Percentiles rank a stretch among this genome's conserved stretches.
phyloP scores from a whole-genome alignment of 2,888 invertebrate genomes.

The Caenorhabditis macrosperma region DNA sequence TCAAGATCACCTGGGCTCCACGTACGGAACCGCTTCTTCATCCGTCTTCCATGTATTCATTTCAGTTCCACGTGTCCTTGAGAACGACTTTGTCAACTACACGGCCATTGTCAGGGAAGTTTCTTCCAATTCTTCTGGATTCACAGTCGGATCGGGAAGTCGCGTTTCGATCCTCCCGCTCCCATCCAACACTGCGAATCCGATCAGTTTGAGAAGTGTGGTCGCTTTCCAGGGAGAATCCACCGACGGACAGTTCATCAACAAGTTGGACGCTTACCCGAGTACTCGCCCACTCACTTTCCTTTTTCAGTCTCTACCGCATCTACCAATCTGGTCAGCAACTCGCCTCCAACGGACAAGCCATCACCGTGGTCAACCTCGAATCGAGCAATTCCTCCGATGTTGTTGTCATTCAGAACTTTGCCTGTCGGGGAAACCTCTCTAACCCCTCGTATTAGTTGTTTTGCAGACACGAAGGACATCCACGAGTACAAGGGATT shows the following conservation, averaged over 20 bases:
- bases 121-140: background rate
- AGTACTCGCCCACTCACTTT: background rate
- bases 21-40: background rate
- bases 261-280: background rate
- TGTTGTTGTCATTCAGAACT: constrained; percentile 18
- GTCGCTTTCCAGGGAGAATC: constrained; percentile 12
- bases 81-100: background rate
- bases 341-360: background rate
- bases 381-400: constrained; percentile 17
- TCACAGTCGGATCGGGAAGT: constrained; percentile 5
- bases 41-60: no score
- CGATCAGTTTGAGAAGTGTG: constrained; percentile 12
- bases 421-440: no score
- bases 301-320: constrained; percentile 6
- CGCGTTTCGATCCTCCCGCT: constrained; percentile 17
- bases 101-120: background rate
- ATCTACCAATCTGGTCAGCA: constrained; percentile 14
- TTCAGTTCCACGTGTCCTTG: constrained; percentile 12
- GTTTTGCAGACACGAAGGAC: constrained; percentile 15
- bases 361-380: constrained; percentile 14
- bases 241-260: background rate
- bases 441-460: no score
- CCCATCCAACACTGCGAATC: constrained; percentile 2
- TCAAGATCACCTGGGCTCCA: constrained; percentile 20
- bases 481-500: constrained; percentile 17